phyloP scores from a whole-genome alignment of 2,888 invertebrate species.

The Malacosoma neustria region DNA sequence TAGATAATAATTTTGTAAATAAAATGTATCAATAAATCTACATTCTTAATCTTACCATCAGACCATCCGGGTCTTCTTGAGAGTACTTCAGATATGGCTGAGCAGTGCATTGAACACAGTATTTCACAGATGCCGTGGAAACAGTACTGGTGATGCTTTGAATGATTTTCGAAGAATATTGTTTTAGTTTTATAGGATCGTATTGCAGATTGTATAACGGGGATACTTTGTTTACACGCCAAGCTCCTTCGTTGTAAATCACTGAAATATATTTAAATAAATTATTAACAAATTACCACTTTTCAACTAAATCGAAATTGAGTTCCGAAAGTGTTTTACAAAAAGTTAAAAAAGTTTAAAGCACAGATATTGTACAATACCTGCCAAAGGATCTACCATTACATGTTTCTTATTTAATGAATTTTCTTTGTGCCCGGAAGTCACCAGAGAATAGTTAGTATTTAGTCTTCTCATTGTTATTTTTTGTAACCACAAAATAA shows the following conservation, averaged over 20 bases:
- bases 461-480: neutral
- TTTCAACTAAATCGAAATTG: too few species aligned
- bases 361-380: too few species aligned
- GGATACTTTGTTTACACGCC: constrained; percentile 52
- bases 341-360: constrained; percentile 1
- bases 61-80: constrained; percentile 48
- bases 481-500: neutral
- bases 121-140: constrained; percentile 32
- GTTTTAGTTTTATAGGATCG: constrained; percentile 45
- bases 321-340: too few species aligned
- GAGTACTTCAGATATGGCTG: constrained; percentile 45
- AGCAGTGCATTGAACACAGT: constrained; percentile 40
- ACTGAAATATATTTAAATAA: constrained; percentile 30
- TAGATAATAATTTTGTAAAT: too few species aligned
- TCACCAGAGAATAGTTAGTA: constrained; percentile 6
- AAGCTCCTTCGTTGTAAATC: constrained; percentile 54
- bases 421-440: constrained; percentile 17
- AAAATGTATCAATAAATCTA: too few species aligned
- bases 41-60: too few species aligned
- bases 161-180: constrained; percentile 54
- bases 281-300: too few species aligned
- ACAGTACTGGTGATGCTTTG: constrained; percentile 43
- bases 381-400: constrained; percentile 28
- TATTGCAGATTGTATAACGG: constrained; percentile 51
- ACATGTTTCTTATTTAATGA: constrained; percentile 12